Base-by-base conservation (phyloP, 2,797 vertebrate genomes). In the Lates japonicus region DNA sequence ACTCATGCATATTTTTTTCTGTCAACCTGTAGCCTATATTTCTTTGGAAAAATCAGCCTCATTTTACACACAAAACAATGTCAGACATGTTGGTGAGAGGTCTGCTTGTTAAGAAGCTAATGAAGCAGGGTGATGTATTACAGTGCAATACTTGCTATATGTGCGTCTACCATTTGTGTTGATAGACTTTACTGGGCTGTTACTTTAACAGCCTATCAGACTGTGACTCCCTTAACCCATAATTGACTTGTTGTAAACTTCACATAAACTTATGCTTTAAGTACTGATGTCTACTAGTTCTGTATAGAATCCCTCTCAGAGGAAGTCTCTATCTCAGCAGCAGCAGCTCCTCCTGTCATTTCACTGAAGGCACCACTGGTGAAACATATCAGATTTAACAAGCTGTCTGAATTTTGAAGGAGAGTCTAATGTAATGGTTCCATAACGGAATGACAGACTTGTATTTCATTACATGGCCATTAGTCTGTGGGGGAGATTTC, bases 331-430 rank as follows among this genome's bases (percentile, higher is more conserved):
- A 6, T 39, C 11, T 48, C 62, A 63, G 67, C 66, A 33, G 65
- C 76, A 62, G 67, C 65, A 33, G 64, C 76, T 37, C 74, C 70
- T 65, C 42, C 22, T 66, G 61, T 70, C 73, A 61, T 83, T 84
- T 79, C 68, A 75, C 64, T 52, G 72, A 54, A 77, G 71, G 68
- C 77, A 74, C 20, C 2, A n/a, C 76, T 81, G 80, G 31, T 76
- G 81, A 75, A 79, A 87, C 81, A 11, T 60, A 85, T 83, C 80
- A 60, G 75, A 83, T 88, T 87, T 87, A 86, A 88, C 85, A 84
- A 78, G 77, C 84, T 86, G 87, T 82, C 80, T 69, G 76, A 86
- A 49, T 79, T 87, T 84, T 83, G 82, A 90, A 84, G 78, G 67
- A 83, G 64, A 78, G 74, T 60, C 61, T 65, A 51, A 82, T 83